Conservation (phyloP, 2,888 invertebrate species). For the Bhutanitis thaidina region DNA sequence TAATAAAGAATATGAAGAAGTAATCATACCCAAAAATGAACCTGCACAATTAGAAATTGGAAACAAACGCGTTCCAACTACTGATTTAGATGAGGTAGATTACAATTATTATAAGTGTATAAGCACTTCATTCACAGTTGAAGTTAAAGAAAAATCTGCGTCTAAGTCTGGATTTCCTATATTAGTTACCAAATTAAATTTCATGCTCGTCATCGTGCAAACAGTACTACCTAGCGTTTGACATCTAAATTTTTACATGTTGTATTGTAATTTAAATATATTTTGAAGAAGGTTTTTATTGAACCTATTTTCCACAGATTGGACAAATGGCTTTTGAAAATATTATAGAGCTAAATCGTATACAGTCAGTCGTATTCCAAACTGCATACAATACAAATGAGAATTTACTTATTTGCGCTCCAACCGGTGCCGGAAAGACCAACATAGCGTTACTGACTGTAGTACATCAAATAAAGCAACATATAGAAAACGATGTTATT, state of each 20-base stretch:
- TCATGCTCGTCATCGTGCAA: too few species aligned
- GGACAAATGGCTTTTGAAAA: constrained; percentile 94
- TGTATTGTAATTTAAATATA: too few species aligned
- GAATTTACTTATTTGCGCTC: constrained; percentile 98
- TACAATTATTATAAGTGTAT: too few species aligned
- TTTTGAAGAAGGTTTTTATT: not conserved
- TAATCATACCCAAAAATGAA: constrained; percentile 87
- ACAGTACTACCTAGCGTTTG: too few species aligned
- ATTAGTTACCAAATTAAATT: too few species aligned
- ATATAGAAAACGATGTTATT: constrained; percentile 89
- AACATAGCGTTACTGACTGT: constrained; percentile 97
- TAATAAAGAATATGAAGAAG: constrained; percentile 89
- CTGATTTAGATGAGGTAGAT: constrained; percentile 82
- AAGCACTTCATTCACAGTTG: too few species aligned
- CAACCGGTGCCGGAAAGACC: constrained; percentile 99
- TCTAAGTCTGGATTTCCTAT: too few species aligned
- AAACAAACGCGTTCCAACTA: constrained; percentile 81
- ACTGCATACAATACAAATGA: constrained; percentile 98
- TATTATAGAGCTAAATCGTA: constrained; percentile 92
- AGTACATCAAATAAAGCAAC: constrained; percentile 92
- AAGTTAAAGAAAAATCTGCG: too few species aligned
- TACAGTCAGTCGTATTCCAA: constrained; percentile 97
- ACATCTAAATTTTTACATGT: too few species aligned
- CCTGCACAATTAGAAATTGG: constrained; percentile 80
- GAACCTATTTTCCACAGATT: constrained; percentile 71